These are phyloP conservation scores for Scomber colias DNA, from an alignment of 2,113 vertebrate species.

Conservation along the genomic window DNA sequence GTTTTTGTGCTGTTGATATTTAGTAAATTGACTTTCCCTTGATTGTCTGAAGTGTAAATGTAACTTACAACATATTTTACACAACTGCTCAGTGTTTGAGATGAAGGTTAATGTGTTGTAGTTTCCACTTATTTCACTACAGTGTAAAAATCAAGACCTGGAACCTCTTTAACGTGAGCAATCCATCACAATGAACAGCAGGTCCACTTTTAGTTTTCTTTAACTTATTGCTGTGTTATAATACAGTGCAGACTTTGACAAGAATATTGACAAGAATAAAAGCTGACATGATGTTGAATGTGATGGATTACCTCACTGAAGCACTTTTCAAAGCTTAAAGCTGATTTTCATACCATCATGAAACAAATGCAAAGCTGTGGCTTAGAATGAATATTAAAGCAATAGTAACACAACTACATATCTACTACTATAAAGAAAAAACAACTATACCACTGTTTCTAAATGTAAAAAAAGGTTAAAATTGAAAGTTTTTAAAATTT, in stretches of 20 bases:
- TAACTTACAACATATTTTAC: neutral
- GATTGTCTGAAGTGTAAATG: neutral
- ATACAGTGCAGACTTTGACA: constrained; percentile 12
- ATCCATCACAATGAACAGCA: constrained; percentile 28
- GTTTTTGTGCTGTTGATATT: constrained; percentile 2
- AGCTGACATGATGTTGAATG: constrained; percentile 18
- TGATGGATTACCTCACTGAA: constrained; percentile 36
- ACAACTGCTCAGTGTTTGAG: neutral
- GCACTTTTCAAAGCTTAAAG: constrained; percentile 20
- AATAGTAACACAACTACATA: neutral
- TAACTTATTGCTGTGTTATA: constrained; percentile 6
- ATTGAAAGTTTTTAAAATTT: no score
- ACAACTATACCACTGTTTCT: neutral
- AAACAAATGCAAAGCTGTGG: constrained; percentile 10
- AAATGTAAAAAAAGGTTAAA: neutral
- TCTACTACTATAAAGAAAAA: neutral
- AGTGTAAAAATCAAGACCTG: neutral
- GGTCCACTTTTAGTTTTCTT: constrained; percentile 15
- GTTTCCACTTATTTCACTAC: constrained; percentile 5
- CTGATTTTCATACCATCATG: constrained; percentile 6
- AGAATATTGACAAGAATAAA: constrained; percentile 32
- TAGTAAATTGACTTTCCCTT: neutral
- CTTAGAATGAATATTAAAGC: neutral
- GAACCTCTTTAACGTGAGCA: constrained; percentile 3
- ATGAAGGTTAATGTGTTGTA: neutral